Conservation (phyloP, 2,113 vertebrate species). For the Aix galericulata region DNA sequence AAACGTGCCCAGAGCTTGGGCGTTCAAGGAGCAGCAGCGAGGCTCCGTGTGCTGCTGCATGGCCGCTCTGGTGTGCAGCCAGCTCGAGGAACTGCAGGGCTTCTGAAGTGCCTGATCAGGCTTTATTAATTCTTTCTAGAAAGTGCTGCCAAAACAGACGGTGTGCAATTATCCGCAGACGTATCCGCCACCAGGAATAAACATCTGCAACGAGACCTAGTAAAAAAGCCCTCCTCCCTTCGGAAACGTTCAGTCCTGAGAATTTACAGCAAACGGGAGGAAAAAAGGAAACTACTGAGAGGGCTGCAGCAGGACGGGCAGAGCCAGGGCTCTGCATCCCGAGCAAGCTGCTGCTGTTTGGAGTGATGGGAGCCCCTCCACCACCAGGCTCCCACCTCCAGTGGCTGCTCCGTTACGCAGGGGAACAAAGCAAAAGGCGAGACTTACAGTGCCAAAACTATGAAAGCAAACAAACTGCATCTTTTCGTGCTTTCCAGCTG, state of each 20-base stretch:
- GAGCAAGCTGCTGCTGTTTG: not conserved
- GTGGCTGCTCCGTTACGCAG: fast-evolving
- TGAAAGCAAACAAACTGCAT: not conserved
- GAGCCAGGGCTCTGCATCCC: not conserved
- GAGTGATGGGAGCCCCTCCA: fast-evolving
- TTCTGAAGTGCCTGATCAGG: not conserved
- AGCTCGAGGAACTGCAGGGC: fast-evolving
- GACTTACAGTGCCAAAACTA: fast-evolving
- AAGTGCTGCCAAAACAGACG: not conserved
- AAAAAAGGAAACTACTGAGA: not conserved
- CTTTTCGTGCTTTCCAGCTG: fast-evolving
- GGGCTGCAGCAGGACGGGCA: not conserved
- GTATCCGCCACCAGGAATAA: conserved; percentile 8
- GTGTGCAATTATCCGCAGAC: not conserved
- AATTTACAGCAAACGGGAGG: not conserved
- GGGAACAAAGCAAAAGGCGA: not conserved
- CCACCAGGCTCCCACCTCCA: not conserved
- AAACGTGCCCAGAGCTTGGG: not conserved
- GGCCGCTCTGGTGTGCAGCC: fast-evolving
- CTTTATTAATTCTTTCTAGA: conserved; percentile 16
- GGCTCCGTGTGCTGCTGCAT: fast-evolving
- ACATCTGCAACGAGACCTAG: not conserved
- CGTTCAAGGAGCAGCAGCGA: not conserved
- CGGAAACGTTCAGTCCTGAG: not conserved
- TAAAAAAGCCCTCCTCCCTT: not conserved